Evolutionary conservation across 53 echinoderm and acorn worm genomes (phyloP), one percentile per base, ranked within the genome.

Genomic region (Zoroaster sp.): DNA sequence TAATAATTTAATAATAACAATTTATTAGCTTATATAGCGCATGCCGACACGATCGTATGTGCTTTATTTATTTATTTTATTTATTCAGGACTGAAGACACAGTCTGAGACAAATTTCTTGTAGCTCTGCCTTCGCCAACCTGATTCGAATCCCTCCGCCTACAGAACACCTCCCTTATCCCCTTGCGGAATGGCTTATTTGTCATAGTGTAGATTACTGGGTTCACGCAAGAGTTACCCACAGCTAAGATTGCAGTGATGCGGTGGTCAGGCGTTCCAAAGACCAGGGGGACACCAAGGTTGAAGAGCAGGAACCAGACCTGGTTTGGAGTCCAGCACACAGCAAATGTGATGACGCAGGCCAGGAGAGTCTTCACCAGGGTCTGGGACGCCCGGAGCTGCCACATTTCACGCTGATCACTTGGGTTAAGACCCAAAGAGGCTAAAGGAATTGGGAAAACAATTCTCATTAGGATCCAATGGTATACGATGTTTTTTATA

Each of bases 151-250:
- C 7, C 7, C 7, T 46, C 13, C 13, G 13, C 13, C 47, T 7
- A 1, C 46, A 11, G 49, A 75, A 75, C 33, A 35, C 86, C 53
- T 40, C 35, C 66, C 69, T 14, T 28, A 86, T 18, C 12, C 72
- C 86, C 38, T 18, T 46, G 1, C 83, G 46, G 38, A 71, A 86
- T 32, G 72, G 36, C 39, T 20, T 28, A 51, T 86, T 86, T 6
- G 49, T 86, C 72, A 86, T 8, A 66, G n/a, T 47, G 52, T 86
- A 86, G 11, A 86, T 36, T 7, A 86, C 42, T 25, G 83, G 86
- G 35, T 86, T 86, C 21, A 86, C 10, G 31, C 72, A 86, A 0
- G 86, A 86, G 36, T 86, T 86, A 49, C 71, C 25, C 49, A 86
- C 72, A 0, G 86, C 86, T 2, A 66, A 44, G 25, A 86, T 72